A percentile compares a stretch with the other conserved stretches of the same genome.
These are phyloP conservation scores for Lagocephalus sceleratus DNA, from an alignment of 2,797 vertebrate genomes.

Conservation along the genomic window DNA sequence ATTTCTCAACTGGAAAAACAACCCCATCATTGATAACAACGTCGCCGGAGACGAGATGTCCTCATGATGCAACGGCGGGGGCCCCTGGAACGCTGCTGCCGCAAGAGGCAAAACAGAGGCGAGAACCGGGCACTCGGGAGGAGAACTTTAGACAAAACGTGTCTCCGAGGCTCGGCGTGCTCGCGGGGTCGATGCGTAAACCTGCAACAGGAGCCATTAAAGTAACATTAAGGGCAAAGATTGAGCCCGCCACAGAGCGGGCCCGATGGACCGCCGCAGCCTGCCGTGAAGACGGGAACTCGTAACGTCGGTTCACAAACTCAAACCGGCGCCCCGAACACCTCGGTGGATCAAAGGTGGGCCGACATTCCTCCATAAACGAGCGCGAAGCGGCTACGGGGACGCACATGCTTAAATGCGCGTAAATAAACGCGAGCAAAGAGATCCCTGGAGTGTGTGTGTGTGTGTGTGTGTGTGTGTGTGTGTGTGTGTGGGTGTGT, in stretches of 20 bases:
- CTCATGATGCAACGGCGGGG: slow-evolving; percentile 45
- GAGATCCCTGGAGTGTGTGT: slow-evolving; percentile 16
- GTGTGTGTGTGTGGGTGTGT: slow-evolving; percentile 8
- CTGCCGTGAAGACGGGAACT: neutral
- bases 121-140: neutral
- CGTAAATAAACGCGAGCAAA: slow-evolving; percentile 23
- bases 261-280: too few species aligned
- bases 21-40: slow-evolving; percentile 34
- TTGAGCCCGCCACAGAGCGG: too few species aligned
- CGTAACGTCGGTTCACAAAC: neutral
- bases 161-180: too few species aligned
- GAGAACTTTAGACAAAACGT: too few species aligned
- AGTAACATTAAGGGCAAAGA: too few species aligned
- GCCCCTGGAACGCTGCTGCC: neutral
- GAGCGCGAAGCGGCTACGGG: slow-evolving; percentile 42
- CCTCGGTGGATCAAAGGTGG: slow-evolving; percentile 36
- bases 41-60: slow-evolving; percentile 45
- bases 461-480: slow-evolving; percentile 11
- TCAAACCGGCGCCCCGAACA: neutral
- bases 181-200: too few species aligned
- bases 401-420: slow-evolving; percentile 20
- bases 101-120: neutral
- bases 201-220: too few species aligned
- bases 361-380: slow-evolving; percentile 50
- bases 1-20: slow-evolving; percentile 53